Evolutionary conservation across 2,797 vertebrate genomes (phyloP), one percentile per base, ranked within the genome.

Genomic region (Chrosomus eos): DNA sequence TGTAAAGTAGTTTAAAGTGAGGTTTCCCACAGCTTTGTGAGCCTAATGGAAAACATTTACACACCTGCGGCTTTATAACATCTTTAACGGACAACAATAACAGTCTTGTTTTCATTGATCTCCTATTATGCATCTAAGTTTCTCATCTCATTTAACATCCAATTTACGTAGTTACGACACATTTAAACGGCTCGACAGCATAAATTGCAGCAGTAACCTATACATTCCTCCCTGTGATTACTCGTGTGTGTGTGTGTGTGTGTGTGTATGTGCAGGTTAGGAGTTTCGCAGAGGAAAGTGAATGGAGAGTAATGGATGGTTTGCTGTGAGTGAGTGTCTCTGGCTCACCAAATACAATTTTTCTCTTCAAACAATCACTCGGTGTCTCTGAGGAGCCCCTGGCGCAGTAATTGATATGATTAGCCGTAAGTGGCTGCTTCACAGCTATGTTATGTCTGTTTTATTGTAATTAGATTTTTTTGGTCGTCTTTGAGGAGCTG

Each of bases 301-400:
- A 81, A 86, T 71, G 21, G 60, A 81, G 48, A 86, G 36, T 81
- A 82, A 96, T 96, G 94, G 96, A 96, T 94, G 95, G 93, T 95
- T 96, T 96, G 95, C 95, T 95, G 94, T 94, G 94, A 95, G 96
- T 96, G 92, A 94, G 94, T 94, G 95, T 89, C 87, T 86, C 38
- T 84, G 83, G 68, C 58, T 70, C 84, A 85, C 80, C 80, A 90
- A 88, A 91, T 83, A 83, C 85, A 76, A 82, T 89, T 84, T 88
- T 73, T 87, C 31, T 75, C 89, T 88, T 62, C 91, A 92, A 92
- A 93, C 91, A 91, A 92, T 90, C 89, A 87, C 21, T 1, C 76
- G 26, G 85, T 84, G 79, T 72, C 81, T 80, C 62, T 21, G 68
- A 85, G 86, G 87, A 88, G 85, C 88, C 88, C 90, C 89, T 81